Conservation (phyloP, 1,140 invertebrate genomes). For the Euborellia annulipes region DNA sequence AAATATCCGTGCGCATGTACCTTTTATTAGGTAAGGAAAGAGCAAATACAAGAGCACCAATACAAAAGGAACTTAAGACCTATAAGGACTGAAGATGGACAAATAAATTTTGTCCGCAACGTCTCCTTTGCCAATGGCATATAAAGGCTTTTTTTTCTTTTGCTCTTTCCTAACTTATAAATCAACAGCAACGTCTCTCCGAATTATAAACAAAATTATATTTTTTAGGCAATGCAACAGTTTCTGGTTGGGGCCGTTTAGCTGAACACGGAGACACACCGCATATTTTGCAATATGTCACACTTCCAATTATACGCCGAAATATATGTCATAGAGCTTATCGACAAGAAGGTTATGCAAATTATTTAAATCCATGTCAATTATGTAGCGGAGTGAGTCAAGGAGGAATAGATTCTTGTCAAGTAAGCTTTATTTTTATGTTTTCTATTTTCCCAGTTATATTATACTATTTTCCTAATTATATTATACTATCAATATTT, state of each 20-base stretch:
- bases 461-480: not conserved
- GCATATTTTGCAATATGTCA: slow-evolving; percentile 14
- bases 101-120: too few relatives aligned
- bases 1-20: too few relatives aligned
- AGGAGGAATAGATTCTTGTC: slow-evolving; percentile 34
- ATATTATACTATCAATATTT: slow-evolving; percentile 2
- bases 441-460: not conserved
- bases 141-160: too few relatives aligned
- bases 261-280: slow-evolving; percentile 16
- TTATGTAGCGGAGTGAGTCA: slow-evolving; percentile 29
- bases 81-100: too few relatives aligned
- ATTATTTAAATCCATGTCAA: slow-evolving; percentile 18
- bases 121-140: too few relatives aligned
- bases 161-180: too few relatives aligned
- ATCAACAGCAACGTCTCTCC: too few relatives aligned
- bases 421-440: slow-evolving; percentile 25
- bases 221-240: slow-evolving; percentile 17
- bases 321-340: slow-evolving; percentile 15
- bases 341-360: slow-evolving; percentile 11
- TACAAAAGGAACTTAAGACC: too few relatives aligned
- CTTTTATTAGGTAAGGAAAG: too few relatives aligned
- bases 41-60: too few relatives aligned
- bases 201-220: not conserved
- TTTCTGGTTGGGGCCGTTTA: slow-evolving; percentile 31
- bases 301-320: slow-evolving; percentile 16